Base-by-base conservation (phyloP, 2,113 vertebrate species). In the Mohoua ochrocephala region DNA sequence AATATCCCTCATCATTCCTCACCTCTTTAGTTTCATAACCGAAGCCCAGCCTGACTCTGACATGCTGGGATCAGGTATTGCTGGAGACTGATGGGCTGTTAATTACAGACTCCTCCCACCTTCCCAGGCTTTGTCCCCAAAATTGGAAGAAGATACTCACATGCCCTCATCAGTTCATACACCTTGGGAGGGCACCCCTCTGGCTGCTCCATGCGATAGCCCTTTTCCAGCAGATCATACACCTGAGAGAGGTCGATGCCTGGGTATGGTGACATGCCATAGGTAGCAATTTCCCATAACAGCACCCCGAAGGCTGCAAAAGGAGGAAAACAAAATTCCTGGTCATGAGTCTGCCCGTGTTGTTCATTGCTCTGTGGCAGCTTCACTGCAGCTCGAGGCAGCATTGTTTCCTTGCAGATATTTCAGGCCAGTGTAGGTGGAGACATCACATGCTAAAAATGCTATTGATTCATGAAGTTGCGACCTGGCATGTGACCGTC, bases 161-260 rank as follows among this genome's bases (percentile, higher is more conserved):
- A 99, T 95, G 99, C 99, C 96, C 99, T 99, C 99, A 99, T 99
- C 68, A 99, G 99, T 89, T 99, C 99, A 24, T 99, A 99, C 73
- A 99, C 99, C 95, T 99, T 99, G 45, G 99, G 99, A 11, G 99
- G 99, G 84, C 99, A 99, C 11, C 99, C 99, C 94, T 99, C 99
- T 2, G 99, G 99, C 27, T 99, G 99, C 91, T 99, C 99, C 99
- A 99, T 99, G 68, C 99, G 99, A 96, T 99, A 99, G 28, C 99
- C 99, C 95, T 99, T 99, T 97, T 99, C 99, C 91, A 99, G 97
- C 54, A 99, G 98, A 97, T 99, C 99, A 69, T 99, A 99, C 69
- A 99, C 99, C 97, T 99, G 99, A 96, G 99, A 99, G 69, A 99
- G 98, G 97, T 99, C 99, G 78, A 99, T 99, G 74, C 99, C 99